Conservation (phyloP, 2,888 invertebrate genomes). For the Dusona sp. region DNA sequence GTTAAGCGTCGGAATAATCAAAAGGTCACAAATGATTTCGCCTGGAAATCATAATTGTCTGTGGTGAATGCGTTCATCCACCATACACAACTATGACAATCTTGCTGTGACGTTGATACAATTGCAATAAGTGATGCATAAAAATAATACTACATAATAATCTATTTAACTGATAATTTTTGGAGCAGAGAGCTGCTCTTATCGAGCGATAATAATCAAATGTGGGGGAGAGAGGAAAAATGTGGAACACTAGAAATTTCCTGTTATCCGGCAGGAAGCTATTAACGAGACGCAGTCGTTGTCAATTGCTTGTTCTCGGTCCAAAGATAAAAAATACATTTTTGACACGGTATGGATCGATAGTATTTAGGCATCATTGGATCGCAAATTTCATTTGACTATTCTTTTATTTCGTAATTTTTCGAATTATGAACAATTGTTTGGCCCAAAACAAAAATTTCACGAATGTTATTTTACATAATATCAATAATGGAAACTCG, state of each 20-base stretch:
- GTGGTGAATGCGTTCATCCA: neutral
- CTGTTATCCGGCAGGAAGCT: slow-evolving; percentile 55
- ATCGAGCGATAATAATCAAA: slow-evolving; percentile 63
- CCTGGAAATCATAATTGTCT: neutral
- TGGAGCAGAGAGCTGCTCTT: slow-evolving; percentile 28
- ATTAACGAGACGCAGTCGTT: slow-evolving; percentile 11
- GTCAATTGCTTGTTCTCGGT: slow-evolving; percentile 15
- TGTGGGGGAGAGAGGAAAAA: neutral
- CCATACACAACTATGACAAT: neutral
- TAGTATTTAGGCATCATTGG: neutral
- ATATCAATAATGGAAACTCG: neutral
- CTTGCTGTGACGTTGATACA: neutral
- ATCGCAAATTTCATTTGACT: neutral
- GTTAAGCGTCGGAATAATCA: no score
- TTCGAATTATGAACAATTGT: neutral
- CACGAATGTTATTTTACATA: neutral
- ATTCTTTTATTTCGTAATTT: neutral
- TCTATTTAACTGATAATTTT: slow-evolving; percentile 6
- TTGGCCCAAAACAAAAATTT: neutral
- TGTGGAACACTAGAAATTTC: slow-evolving; percentile 35
- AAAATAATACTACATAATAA: neutral
- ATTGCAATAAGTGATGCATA: neutral
- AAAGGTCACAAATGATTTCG: neutral
- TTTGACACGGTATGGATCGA: neutral
- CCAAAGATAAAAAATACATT: slow-evolving; percentile 28